Evolutionary conservation across 2,113 vertebrate genomes (phyloP).

Genomic region (Erpornis zantholeuca): DNA sequence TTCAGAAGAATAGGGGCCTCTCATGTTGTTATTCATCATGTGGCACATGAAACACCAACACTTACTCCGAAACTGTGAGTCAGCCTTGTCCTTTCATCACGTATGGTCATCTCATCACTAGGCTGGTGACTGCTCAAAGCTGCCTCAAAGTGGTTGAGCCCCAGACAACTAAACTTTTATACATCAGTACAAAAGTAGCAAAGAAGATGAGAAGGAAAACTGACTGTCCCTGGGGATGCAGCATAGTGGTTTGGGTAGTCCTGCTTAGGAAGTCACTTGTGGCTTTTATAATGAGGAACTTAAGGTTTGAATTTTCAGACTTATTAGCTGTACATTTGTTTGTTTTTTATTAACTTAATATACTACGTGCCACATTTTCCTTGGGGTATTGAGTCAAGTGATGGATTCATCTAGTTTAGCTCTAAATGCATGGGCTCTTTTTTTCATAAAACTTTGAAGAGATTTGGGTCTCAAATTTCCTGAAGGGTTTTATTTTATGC

Average conservation of each 20-base stretch:
- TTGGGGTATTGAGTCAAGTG: constrained; percentile 8
- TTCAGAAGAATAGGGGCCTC: constrained; percentile 44
- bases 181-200: constrained; percentile 30
- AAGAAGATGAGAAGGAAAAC: constrained; percentile 42
- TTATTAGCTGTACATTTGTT: constrained; percentile 52
- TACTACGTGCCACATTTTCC: constrained; percentile 1
- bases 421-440: background rate
- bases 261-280: constrained; percentile 41
- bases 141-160: background rate
- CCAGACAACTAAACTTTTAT: constrained; percentile 19
- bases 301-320: constrained; percentile 55
- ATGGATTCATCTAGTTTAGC: constrained; percentile 10
- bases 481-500: background rate
- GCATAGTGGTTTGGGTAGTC: constrained; percentile 25
- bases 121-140: constrained; percentile 28
- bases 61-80: background rate
- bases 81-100: constrained; percentile 35
- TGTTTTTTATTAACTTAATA: constrained; percentile 43
- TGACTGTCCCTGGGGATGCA: background rate
- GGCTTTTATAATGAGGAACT: constrained; percentile 55
- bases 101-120: background rate
- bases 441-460: background rate
- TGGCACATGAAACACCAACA: constrained; percentile 20
- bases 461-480: background rate
- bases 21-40: constrained; percentile 31